phyloP scores from a whole-genome alignment of 2,888 invertebrate genomes.

The Phrixothrix hirtus region DNA sequence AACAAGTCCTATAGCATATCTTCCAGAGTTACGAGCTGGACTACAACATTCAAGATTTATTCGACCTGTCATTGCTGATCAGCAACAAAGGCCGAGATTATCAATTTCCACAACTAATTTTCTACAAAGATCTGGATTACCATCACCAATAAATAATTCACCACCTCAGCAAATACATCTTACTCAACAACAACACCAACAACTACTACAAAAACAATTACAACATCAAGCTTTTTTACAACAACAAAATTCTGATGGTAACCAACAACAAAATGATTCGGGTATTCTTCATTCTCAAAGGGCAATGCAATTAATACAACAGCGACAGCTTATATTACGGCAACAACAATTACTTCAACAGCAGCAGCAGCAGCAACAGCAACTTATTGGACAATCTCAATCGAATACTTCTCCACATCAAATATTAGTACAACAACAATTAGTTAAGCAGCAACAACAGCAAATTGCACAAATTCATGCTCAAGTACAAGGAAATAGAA shows the following conservation, averaged over 20 bases:
- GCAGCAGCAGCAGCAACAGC: slow-evolving; percentile 41
- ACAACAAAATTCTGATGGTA: slow-evolving; percentile 46
- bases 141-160: slow-evolving; percentile 53
- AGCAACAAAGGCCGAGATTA: slow-evolving; percentile 49
- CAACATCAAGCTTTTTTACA: slow-evolving; percentile 26
- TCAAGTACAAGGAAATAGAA: slow-evolving; percentile 38
- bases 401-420: slow-evolving; percentile 50
- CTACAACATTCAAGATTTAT: slow-evolving; percentile 48
- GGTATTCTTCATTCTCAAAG: slow-evolving; percentile 55
- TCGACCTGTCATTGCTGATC: slow-evolving; percentile 43
- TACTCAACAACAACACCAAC: slow-evolving; percentile 46
- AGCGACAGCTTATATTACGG: slow-evolving; percentile 44
- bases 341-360: slow-evolving; percentile 53
- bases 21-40: slow-evolving; percentile 38
- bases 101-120: slow-evolving; percentile 47
- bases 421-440: slow-evolving; percentile 51
- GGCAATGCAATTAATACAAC: slow-evolving; percentile 50
- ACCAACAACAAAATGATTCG: slow-evolving; percentile 55
- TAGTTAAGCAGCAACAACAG: slow-evolving; percentile 50
- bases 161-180: slow-evolving; percentile 49
- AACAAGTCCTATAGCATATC: slow-evolving; percentile 58
- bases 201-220: slow-evolving; percentile 44
- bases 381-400: slow-evolving; percentile 41
- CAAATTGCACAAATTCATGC: slow-evolving; percentile 53
- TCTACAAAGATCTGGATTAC: slow-evolving; percentile 52